These are phyloP conservation scores for Sycophila sp. DNA, from an alignment of 1,140 invertebrate genomes.

Conservation along the genomic window DNA sequence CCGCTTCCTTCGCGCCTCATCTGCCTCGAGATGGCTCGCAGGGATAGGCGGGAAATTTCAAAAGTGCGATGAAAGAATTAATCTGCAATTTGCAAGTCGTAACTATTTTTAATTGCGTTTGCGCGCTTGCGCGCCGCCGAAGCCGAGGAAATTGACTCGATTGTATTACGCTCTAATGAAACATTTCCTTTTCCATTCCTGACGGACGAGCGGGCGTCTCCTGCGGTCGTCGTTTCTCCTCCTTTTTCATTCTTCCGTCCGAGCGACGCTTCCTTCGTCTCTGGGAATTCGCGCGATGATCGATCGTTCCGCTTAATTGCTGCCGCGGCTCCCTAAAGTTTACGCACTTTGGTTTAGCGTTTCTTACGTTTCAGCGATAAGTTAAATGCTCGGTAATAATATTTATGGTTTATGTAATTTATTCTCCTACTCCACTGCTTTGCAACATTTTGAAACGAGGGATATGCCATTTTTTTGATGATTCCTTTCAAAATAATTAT, in stretches of 20 bases:
- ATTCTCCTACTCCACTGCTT: too few relatives aligned
- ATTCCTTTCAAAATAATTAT: too few relatives aligned
- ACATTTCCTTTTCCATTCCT: slow-evolving; percentile 27
- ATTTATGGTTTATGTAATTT: too few relatives aligned
- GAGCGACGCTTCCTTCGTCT: not conserved
- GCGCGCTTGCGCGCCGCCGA: not conserved
- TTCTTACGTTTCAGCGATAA: too few relatives aligned
- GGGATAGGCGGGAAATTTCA: slow-evolving; percentile 1
- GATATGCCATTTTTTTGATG: too few relatives aligned
- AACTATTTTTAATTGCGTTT: slow-evolving; percentile 38
- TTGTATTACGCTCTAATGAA: slow-evolving; percentile 33
- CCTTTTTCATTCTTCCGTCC: too few relatives aligned
- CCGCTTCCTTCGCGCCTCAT: slow-evolving; percentile 14
- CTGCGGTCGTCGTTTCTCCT: not conserved
- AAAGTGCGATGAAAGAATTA: slow-evolving; percentile 31
- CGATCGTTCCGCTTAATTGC: too few relatives aligned
- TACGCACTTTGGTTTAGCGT: too few relatives aligned
- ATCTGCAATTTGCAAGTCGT: slow-evolving; percentile 31
- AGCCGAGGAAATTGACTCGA: slow-evolving; percentile 30
- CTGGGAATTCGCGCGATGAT: slow-evolving; percentile 4
- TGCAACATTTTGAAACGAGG: too few relatives aligned
- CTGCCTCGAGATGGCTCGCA: not conserved
- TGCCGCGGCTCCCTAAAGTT: too few relatives aligned
- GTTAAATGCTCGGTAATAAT: too few relatives aligned
- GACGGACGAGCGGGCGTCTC: slow-evolving; percentile 3